A percentile compares a stretch with the other conserved stretches of the same genome.
Conservation (phyloP, 1,140 invertebrate species). For the Drosophila neocordata region DNA sequence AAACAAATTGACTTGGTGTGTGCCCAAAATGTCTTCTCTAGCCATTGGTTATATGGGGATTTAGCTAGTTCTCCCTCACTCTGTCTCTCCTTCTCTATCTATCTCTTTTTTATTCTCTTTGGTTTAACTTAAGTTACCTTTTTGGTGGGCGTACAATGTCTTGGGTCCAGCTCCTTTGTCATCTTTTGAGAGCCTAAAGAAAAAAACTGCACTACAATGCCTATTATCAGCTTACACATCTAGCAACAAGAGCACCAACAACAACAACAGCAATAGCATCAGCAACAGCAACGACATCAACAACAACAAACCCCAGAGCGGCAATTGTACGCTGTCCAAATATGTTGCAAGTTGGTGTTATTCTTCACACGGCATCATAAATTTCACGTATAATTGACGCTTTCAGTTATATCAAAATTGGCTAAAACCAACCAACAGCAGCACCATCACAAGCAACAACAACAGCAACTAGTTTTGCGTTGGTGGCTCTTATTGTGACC, state of each 20-base stretch:
- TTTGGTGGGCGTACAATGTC: conserved; percentile 56
- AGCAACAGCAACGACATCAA: conserved; percentile 17
- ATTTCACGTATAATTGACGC: conserved; percentile 82
- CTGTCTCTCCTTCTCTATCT: conserved; percentile 21
- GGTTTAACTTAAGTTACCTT: conserved; percentile 16
- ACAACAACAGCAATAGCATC: conserved; percentile 16
- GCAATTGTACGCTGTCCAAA: conserved; percentile 67
- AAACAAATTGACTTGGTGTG: conserved; percentile 82
- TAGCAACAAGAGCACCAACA: conserved; percentile 43
- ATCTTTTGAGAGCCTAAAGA: conserved; percentile 52
- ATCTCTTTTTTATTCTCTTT: conserved; percentile 6
- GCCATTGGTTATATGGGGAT: conserved; percentile 23
- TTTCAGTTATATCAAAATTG: conserved; percentile 82
- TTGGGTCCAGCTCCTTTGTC: conserved; percentile 61
- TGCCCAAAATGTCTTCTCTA: conserved; percentile 81
- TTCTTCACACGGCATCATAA: conserved; percentile 82
- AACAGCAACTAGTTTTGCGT: conserved; percentile 57
- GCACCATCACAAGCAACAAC: conserved; percentile 33
- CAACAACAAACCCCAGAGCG: conserved; percentile 26
- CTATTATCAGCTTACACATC: conserved; percentile 72
- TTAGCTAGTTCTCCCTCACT: conserved; percentile 6
- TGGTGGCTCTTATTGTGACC: conserved; percentile 58
- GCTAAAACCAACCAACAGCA: conserved; percentile 60
- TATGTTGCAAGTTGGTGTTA: conserved; percentile 81
- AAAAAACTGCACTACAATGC: conserved; percentile 70